Evolutionary conservation across 2,113 vertebrate species (phyloP).

Genomic region (Chaenocephalus aceratus): DNA sequence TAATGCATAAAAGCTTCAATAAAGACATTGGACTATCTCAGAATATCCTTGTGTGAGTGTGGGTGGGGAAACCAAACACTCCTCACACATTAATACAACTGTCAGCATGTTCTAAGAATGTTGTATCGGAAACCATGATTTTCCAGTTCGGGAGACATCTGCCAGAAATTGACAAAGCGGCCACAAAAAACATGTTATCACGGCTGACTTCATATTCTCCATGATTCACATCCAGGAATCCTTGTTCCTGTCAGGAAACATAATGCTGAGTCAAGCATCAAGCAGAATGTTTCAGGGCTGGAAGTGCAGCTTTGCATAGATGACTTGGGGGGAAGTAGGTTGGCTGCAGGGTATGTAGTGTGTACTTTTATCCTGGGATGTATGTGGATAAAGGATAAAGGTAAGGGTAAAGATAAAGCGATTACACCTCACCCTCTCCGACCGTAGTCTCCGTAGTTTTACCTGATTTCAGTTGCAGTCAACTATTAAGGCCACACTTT

Average conservation of each 20-base stretch:
- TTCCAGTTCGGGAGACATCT: neutral
- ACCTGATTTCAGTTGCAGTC: no score
- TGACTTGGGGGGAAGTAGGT: neutral
- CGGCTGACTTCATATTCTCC: neutral
- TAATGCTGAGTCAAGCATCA: neutral
- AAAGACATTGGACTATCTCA: neutral
- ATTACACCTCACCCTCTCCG: no score
- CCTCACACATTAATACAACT: neutral
- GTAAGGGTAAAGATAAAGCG: no score
- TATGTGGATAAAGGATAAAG: neutral
- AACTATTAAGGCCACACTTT: no score
- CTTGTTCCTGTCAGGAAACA: neutral
- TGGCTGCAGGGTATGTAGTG: neutral
- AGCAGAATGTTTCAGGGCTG: neutral
- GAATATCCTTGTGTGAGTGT: neutral
- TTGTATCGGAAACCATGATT: neutral
- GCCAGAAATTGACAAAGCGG: neutral
- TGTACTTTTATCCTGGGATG: neutral
- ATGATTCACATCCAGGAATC: neutral
- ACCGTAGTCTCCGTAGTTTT: no score
- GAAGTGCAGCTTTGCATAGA: neutral
- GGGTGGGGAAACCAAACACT: neutral
- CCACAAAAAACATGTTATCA: neutral
- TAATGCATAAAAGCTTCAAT: neutral
- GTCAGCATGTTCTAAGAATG: neutral